phyloP scores from a whole-genome alignment of 2,113 vertebrate genomes.

The Apodemus speciosus region DNA sequence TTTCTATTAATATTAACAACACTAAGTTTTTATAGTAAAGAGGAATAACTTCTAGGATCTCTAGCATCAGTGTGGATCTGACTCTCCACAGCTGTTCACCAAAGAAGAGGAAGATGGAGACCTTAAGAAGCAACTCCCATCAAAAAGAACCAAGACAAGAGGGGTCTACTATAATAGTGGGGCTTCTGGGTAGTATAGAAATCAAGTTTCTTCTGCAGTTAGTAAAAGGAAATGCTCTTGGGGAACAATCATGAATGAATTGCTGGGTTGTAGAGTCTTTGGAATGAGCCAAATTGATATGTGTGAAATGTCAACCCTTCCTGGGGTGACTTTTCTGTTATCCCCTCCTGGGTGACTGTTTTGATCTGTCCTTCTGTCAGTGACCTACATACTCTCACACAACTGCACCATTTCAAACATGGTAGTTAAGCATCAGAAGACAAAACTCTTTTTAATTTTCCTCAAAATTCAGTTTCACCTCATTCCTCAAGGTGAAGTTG shows the following conservation, averaged over 20 bases:
- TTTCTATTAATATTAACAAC: background rate
- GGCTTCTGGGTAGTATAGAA: background rate
- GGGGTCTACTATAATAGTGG: background rate
- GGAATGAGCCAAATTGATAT: background rate
- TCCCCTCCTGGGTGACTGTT: background rate
- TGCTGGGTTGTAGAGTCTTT: slow-evolving; percentile 5
- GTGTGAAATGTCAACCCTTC: background rate
- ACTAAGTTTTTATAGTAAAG: background rate
- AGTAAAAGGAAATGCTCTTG: background rate
- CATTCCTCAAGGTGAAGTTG: slow-evolving; percentile 15
- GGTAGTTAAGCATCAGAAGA: background rate
- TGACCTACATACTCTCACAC: background rate
- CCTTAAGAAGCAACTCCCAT: background rate
- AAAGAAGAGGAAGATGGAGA: background rate
- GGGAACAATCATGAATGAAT: background rate
- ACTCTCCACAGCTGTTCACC: background rate
- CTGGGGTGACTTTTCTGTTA: background rate
- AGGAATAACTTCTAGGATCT: background rate
- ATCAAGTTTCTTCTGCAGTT: background rate
- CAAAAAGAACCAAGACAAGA: background rate
- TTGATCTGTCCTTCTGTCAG: background rate
- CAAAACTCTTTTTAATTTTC: slow-evolving; percentile 20
- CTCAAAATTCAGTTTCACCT: slow-evolving; percentile 11
- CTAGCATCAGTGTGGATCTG: background rate
- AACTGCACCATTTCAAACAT: background rate